A percentile compares a stretch with the other conserved stretches of the same genome.
phyloP scores from a whole-genome alignment of 2,888 invertebrate genomes.

The Adineta ricciae region DNA sequence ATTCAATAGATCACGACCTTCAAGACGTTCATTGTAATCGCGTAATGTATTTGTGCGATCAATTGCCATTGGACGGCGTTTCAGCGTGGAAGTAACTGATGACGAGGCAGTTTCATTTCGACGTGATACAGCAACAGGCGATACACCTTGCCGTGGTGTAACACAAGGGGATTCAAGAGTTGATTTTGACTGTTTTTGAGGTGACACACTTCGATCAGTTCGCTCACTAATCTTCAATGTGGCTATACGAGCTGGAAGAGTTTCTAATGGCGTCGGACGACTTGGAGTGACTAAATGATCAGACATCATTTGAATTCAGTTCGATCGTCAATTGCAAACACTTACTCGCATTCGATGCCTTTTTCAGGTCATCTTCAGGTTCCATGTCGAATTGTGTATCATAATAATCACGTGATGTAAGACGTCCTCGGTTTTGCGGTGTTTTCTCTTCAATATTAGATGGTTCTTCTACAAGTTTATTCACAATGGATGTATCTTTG shows the following conservation, averaged over 20 bases:
- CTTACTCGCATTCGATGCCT: neutral
- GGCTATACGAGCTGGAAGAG: neutral
- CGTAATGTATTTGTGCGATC: slow-evolving; percentile 22
- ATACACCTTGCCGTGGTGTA: neutral
- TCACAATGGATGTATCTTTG: neutral
- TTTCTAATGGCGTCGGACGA: neutral
- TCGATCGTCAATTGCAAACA: neutral
- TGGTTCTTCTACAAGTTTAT: neutral
- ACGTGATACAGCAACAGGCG: neutral
- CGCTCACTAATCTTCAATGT: neutral
- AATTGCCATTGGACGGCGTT: neutral
- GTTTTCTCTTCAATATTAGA: neutral
- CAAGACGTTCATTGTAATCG: slow-evolving; percentile 26
- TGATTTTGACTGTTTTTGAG: neutral
- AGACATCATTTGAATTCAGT: neutral
- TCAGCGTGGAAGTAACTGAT: neutral
- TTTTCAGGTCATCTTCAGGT: neutral
- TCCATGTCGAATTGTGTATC: neutral
- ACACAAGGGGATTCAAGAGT: neutral
- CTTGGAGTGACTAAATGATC: neutral
- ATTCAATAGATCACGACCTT: slow-evolving; percentile 30
- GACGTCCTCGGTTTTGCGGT: neutral
- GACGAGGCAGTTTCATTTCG: neutral
- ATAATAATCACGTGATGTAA: neutral
- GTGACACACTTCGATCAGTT: neutral